Conservation (phyloP, 2,888 invertebrate species). For the Quadriops clusia region DNA sequence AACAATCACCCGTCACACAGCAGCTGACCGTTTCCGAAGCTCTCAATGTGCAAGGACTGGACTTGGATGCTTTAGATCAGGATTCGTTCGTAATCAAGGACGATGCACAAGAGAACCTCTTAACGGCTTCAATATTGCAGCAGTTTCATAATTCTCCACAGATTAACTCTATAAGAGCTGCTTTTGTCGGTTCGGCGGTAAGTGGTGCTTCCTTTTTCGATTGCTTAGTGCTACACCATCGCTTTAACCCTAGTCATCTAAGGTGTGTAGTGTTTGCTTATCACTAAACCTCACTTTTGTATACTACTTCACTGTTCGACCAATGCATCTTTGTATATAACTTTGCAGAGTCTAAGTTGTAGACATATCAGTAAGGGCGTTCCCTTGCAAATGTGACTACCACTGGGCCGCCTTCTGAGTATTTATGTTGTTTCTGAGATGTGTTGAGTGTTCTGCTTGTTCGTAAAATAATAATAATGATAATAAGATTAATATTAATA, state of each 20-base stretch:
- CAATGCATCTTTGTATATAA: slow-evolving; percentile 1
- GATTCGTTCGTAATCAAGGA: slow-evolving; percentile 29
- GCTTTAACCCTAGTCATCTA: too few species aligned
- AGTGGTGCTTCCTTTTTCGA: slow-evolving; percentile 5
- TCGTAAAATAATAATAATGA: too few species aligned
- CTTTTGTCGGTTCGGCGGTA: slow-evolving; percentile 29
- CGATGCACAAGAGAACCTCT: slow-evolving; percentile 29
- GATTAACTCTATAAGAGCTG: slow-evolving; percentile 24
- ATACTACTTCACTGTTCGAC: neutral
- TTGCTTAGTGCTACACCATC: too few species aligned
- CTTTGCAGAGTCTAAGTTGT: too few species aligned
- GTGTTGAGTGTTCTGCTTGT: too few species aligned
- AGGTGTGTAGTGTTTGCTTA: too few species aligned
- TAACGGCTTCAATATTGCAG: slow-evolving; percentile 32
- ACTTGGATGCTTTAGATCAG: slow-evolving; percentile 28
- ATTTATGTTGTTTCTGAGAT: too few species aligned
- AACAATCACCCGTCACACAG: slow-evolving; percentile 17
- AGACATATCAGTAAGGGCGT: too few species aligned
- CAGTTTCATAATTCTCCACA: slow-evolving; percentile 30
- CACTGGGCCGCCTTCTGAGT: too few species aligned
- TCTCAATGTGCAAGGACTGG: slow-evolving; percentile 28
- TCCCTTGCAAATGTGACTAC: too few species aligned
- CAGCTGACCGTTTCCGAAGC: slow-evolving; percentile 25
- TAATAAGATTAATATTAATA: too few species aligned
- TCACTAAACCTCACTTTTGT: too few species aligned